A percentile compares a stretch with the other conserved stretches of the same genome.
phyloP scores from a whole-genome alignment of 2,797 vertebrate genomes.

The Anas flavirostris region DNA sequence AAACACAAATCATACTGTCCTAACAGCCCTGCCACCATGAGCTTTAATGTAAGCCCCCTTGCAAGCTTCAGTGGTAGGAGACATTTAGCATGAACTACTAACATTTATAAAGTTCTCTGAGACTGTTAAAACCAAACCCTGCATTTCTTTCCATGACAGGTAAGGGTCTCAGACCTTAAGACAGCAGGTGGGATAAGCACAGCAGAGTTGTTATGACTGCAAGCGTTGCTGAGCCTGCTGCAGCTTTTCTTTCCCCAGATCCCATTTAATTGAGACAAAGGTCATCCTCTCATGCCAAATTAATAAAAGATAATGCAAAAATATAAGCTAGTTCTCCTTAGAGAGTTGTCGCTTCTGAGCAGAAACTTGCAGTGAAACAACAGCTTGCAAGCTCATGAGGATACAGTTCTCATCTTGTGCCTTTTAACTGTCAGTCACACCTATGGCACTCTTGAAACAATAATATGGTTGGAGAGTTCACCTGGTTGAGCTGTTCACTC shows the following conservation, averaged over 20 bases:
- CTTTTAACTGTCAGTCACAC: conserved; percentile 9
- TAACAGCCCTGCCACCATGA: background rate
- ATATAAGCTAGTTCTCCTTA: background rate
- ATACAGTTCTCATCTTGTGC: background rate
- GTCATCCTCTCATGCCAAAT: background rate
- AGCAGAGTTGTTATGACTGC: background rate
- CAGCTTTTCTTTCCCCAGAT: background rate
- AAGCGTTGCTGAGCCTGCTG: background rate
- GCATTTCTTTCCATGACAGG: background rate
- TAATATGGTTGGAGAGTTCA: background rate
- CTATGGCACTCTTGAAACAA: background rate
- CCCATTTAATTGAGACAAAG: background rate
- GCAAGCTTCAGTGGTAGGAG: background rate
- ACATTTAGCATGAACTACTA: background rate
- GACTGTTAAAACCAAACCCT: background rate
- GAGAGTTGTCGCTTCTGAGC: background rate
- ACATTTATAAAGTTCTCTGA: background rate
- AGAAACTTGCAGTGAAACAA: conserved; percentile 1
- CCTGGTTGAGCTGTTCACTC: background rate
- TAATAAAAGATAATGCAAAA: background rate
- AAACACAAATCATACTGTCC: background rate
- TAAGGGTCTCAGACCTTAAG: background rate
- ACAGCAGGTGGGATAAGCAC: background rate
- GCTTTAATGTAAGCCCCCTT: background rate
- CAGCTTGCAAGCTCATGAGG: background rate